These are phyloP conservation scores for Orthosia gracilis DNA, from an alignment of 2,888 invertebrate genomes.

Conservation along the genomic window DNA sequence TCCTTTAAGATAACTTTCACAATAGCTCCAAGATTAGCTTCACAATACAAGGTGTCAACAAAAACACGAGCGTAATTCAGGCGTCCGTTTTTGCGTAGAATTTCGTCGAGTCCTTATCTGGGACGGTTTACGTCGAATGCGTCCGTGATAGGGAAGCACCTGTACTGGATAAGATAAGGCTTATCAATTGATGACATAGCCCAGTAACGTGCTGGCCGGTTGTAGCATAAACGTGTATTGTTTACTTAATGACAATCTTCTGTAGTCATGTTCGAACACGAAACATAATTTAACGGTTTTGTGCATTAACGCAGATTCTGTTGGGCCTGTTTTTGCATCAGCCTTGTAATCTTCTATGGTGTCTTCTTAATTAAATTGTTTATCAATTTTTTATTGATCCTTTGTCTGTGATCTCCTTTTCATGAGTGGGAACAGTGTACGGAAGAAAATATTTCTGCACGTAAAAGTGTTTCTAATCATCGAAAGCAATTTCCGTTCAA, in stretches of 20 bases:
- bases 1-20: slow-evolving; percentile 40
- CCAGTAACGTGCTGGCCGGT: slow-evolving; percentile 73
- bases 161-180: slow-evolving; percentile 79
- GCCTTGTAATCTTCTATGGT: not conserved
- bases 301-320: slow-evolving; percentile 27
- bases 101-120: slow-evolving; percentile 58
- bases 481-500: slow-evolving; percentile 30
- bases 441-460: slow-evolving; percentile 13
- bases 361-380: slow-evolving; percentile 2
- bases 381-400: not conserved
- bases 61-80: slow-evolving; percentile 46
- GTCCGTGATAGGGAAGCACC: slow-evolving; percentile 77
- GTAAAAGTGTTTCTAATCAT: slow-evolving; percentile 11
- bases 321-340: slow-evolving; percentile 1
- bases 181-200: slow-evolving; percentile 79
- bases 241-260: slow-evolving; percentile 59
- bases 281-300: slow-evolving; percentile 51
- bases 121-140: slow-evolving; percentile 65
- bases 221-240: slow-evolving; percentile 59
- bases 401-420: not conserved
- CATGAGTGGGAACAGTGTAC: not conserved
- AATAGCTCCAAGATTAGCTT: slow-evolving; percentile 27
- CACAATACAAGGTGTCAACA: slow-evolving; percentile 57
- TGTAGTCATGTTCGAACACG: slow-evolving; percentile 50
- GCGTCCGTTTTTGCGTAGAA: slow-evolving; percentile 55